phyloP scores from a whole-genome alignment of 1,140 invertebrate species.

The Octopus sinensis region DNA sequence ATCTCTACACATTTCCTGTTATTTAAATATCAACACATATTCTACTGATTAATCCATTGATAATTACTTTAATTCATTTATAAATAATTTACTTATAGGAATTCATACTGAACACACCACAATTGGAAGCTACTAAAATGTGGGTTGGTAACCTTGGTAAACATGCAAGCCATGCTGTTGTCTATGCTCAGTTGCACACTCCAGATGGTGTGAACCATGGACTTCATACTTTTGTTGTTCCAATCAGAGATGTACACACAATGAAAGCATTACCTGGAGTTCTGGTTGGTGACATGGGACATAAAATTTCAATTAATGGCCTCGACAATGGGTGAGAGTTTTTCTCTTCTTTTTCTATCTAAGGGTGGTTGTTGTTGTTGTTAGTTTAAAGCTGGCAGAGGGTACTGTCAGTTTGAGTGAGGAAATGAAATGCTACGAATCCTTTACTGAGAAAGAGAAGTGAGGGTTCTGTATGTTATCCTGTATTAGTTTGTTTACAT shows the following conservation, averaged over 20 bases:
- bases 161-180: slow-evolving; percentile 78
- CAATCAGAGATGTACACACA: slow-evolving; percentile 74
- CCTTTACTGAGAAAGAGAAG: too few relatives aligned
- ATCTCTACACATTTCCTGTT: too few relatives aligned
- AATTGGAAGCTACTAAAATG: slow-evolving; percentile 91
- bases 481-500: too few relatives aligned
- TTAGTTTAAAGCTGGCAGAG: too few relatives aligned
- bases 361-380: too few relatives aligned
- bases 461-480: too few relatives aligned
- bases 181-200: slow-evolving; percentile 86
- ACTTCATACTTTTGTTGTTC: slow-evolving; percentile 80
- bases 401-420: too few relatives aligned
- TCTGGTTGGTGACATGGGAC: slow-evolving; percentile 81
- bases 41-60: too few relatives aligned
- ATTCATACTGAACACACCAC: slow-evolving; percentile 87
- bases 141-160: slow-evolving; percentile 77
- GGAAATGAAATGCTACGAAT: too few relatives aligned
- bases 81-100: slow-evolving; percentile 58
- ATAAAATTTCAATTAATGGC: slow-evolving; percentile 83
- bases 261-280: slow-evolving; percentile 72
- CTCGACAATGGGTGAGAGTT: slow-evolving; percentile 77
- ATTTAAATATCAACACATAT: too few relatives aligned
- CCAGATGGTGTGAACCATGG: slow-evolving; percentile 79
- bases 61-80: too few relatives aligned
- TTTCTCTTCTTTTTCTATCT: too few relatives aligned